A percentile compares a stretch with the other conserved stretches of the same genome.
Evolutionary conservation across 2,888 invertebrate genomes (phyloP).

Genomic region (Epistrophe grossulariae): DNA sequence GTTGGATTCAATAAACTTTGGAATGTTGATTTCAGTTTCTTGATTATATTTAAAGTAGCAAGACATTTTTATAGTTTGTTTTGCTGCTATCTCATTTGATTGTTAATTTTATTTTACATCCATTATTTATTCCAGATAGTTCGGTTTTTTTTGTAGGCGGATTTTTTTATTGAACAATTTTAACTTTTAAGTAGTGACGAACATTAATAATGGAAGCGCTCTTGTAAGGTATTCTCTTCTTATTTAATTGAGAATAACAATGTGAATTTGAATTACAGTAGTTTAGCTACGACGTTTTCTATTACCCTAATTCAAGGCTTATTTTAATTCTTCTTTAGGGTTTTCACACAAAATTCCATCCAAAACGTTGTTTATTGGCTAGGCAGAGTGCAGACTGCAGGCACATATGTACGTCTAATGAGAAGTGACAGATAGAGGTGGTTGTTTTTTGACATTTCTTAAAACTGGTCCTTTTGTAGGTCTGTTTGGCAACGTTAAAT

Average conservation of each 20-base stretch:
- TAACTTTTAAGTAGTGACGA: background rate
- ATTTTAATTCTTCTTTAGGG: background rate
- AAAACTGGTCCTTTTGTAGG: background rate
- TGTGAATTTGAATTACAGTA: background rate
- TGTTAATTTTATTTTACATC: background rate
- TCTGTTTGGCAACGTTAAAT: too few species aligned
- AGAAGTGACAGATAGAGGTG: background rate
- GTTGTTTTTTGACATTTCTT: background rate
- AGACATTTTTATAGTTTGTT: constrained; percentile 86
- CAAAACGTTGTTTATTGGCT: constrained; percentile 7
- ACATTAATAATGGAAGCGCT: background rate
- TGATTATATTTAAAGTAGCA: constrained; percentile 89
- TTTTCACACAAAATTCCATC: background rate
- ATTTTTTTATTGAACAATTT: background rate
- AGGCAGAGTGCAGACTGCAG: background rate
- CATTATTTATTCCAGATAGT: background rate
- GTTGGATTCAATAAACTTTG: constrained; percentile 86
- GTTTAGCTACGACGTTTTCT: background rate
- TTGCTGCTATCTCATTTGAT: constrained; percentile 51
- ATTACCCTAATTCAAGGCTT: background rate
- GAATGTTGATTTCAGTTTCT: constrained; percentile 88
- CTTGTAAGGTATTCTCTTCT: background rate
- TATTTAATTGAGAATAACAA: background rate
- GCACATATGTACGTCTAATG: constrained; percentile 12
- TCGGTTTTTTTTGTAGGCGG: constrained; percentile 11